Evolutionary conservation across 2,113 vertebrate species (phyloP).

Genomic region (Taxidea taxus): DNA sequence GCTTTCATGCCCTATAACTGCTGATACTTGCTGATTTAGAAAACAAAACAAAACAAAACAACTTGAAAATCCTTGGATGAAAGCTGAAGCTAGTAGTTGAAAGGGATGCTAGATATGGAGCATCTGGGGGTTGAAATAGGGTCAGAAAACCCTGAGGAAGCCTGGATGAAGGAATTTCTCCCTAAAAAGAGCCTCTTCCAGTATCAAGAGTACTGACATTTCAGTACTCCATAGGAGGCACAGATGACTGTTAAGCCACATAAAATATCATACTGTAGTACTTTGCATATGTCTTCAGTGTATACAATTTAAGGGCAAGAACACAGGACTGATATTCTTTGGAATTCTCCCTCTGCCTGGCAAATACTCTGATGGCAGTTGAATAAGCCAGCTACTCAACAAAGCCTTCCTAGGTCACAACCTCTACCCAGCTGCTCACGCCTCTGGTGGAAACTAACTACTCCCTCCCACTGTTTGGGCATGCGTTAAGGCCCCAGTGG

Average conservation of each 20-base stretch:
- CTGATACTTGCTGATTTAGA: background rate
- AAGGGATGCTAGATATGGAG: background rate
- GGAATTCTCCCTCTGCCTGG: background rate
- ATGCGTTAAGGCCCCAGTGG: too few species aligned
- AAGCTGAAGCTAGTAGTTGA: background rate
- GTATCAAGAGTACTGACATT: background rate
- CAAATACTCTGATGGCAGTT: background rate
- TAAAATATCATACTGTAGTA: background rate
- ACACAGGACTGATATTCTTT: background rate
- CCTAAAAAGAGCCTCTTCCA: background rate
- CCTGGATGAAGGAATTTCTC: background rate
- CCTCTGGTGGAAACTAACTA: background rate
- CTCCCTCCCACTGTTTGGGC: background rate
- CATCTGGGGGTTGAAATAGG: background rate
- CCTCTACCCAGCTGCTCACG: fast-evolving
- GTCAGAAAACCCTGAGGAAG: background rate
- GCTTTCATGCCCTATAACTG: background rate
- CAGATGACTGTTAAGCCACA: background rate
- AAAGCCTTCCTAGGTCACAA: background rate
- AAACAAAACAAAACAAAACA: background rate
- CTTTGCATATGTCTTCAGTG: background rate
- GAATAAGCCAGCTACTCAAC: background rate
- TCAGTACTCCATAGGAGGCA: fast-evolving
- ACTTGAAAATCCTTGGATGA: background rate
- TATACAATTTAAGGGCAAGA: background rate